Base-by-base conservation (phyloP, 2,888 invertebrate genomes). In the Zonitis immaculata region DNA sequence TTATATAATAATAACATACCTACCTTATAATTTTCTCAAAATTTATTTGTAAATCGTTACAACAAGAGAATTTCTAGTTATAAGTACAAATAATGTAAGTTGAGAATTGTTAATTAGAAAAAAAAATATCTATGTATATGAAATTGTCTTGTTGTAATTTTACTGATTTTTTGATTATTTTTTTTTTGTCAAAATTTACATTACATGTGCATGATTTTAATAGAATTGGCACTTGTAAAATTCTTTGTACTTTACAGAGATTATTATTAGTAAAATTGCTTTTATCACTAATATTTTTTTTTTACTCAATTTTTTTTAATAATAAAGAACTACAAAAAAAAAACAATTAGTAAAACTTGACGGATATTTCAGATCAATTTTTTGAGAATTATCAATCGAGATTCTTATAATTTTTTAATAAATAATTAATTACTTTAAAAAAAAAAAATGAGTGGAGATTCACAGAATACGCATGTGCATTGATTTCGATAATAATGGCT, bases 191-290 rank as follows among this genome's bases (percentile, higher is more conserved):
- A 54, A 55, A 63, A 56, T 58, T 18, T 16, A 27, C 30, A 46
- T 25, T 27, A 46, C 35, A 35, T 35, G 56, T 52, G 50, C 56
- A 47, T 51, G 51, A 55, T 56, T 52, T 47, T 35, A 49, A 43
- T 27, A 62, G 59, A 60, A 63, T 69, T 68, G 68, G 68, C 68
- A 69, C 68, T 65, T 62, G 58, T 55, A 61, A 62, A 58, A 63
- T 57, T 22, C 61, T 66, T 66, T 68, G 66, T 66, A 69, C 68
- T 69, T 68, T 66, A 62, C 64, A 66, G 62, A 62, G 54, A 51
- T 54, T 43, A 56, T 50, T 59, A 62, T 61, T 62, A 64, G 60
- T 61, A 62, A 51, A 57, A 9, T 14, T 18, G 6, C 5, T 7
- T 32, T 18, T 16, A 18, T 11, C 16, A 46, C 16, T 46, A n/a